Evolutionary conservation across 2,113 vertebrate species (phyloP).

Genomic region (Hypocryptadius cinnamomeus): DNA sequence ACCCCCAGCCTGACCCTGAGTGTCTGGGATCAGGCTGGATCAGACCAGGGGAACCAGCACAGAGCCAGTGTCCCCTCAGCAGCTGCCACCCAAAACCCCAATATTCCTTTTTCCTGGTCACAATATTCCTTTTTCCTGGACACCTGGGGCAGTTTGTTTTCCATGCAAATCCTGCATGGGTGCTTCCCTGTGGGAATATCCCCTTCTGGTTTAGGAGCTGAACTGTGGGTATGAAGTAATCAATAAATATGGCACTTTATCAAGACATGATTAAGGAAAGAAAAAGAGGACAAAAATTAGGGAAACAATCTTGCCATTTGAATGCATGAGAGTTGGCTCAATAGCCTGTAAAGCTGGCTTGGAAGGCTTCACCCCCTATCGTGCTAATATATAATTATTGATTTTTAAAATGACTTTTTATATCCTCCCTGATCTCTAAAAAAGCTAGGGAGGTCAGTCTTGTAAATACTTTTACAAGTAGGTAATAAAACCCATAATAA

Average conservation of each 20-base stretch:
- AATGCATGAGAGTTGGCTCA: neutral
- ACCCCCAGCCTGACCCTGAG: neutral
- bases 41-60: accelerated
- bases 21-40: neutral
- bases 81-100: neutral
- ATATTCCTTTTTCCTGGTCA: neutral
- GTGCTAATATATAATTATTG: conserved; percentile 60
- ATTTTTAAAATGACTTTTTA: conserved; percentile 57
- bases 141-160: neutral
- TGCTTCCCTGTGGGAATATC: neutral
- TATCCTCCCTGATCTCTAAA: conserved; percentile 42
- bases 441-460: conserved; percentile 41
- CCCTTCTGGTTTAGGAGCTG: neutral
- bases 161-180: neutral
- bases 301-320: neutral
- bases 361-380: neutral
- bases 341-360: conserved; percentile 8
- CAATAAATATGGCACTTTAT: neutral
- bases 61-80: accelerated
- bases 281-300: neutral
- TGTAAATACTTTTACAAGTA: conserved; percentile 52
- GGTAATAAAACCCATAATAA: conserved; percentile 41
- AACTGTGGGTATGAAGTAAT: neutral
- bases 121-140: neutral
- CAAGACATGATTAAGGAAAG: neutral